Conservation (phyloP, 2,888 invertebrate species). For the Nemoura dubitans region DNA sequence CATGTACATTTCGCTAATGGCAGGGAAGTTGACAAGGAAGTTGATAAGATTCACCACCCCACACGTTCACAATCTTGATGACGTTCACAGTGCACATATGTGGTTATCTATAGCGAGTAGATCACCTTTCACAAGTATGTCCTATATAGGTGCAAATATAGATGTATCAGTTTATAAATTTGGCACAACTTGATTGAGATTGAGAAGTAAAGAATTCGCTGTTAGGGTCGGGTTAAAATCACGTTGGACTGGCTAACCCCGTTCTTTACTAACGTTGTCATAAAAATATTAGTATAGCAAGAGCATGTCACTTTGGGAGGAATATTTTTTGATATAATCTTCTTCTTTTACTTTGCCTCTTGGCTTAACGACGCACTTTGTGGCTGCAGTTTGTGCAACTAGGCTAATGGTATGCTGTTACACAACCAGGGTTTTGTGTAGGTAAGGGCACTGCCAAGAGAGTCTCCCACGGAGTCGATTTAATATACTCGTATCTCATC, state of each 20-base stretch:
- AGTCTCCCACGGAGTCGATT: neutral
- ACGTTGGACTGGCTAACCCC: neutral
- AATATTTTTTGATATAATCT: neutral
- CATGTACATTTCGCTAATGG: neutral
- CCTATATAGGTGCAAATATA: neutral
- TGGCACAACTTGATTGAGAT: neutral
- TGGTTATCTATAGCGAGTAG: neutral
- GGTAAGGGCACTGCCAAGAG: neutral
- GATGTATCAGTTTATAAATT: neutral
- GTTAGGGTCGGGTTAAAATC: neutral
- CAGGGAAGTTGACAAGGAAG: neutral
- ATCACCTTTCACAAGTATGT: neutral
- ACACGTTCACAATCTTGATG: neutral
- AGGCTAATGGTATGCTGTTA: neutral
- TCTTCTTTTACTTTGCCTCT: neutral
- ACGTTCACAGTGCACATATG: neutral
- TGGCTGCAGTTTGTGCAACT: neutral
- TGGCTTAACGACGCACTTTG: neutral
- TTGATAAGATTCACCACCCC: neutral
- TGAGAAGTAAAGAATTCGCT: neutral
- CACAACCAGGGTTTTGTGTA: neutral
- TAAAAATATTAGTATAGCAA: neutral
- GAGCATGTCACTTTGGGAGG: neutral
- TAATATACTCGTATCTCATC: neutral
- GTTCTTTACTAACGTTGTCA: neutral